These are phyloP conservation scores for Drosophila grimshawi DNA, from an alignment of 1,140 invertebrate genomes.

Conservation along the genomic window DNA sequence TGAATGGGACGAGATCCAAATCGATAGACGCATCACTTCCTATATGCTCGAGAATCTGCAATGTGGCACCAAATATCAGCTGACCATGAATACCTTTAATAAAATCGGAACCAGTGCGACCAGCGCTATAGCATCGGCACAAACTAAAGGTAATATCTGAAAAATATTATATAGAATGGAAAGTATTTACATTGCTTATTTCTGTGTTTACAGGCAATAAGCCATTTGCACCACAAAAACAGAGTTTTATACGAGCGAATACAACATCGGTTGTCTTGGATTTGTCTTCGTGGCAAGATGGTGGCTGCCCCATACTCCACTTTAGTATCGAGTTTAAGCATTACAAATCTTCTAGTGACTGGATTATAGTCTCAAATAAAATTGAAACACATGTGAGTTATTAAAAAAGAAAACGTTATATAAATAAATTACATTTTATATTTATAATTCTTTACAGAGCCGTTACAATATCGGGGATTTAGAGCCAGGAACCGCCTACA, in stretches of 20 bases:
- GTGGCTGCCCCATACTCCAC: slow-evolving; percentile 88
- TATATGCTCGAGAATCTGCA: slow-evolving; percentile 87
- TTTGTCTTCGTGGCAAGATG: slow-evolving; percentile 88
- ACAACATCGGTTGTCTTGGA: slow-evolving; percentile 87
- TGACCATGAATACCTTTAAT: slow-evolving; percentile 89
- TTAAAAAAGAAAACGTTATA: neutral
- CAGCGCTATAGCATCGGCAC: slow-evolving; percentile 86
- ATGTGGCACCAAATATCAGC: slow-evolving; percentile 90
- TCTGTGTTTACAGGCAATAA: slow-evolving; percentile 84
- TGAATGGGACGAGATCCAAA: slow-evolving; percentile 87
- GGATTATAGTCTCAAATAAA: slow-evolving; percentile 86
- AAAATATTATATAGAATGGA: neutral
- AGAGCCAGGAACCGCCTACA: slow-evolving; percentile 88
- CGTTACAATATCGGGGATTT: slow-evolving; percentile 87
- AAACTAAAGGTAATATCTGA: slow-evolving; percentile 85
- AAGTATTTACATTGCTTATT: slow-evolving; percentile 45
- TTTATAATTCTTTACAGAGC: slow-evolving; percentile 47
- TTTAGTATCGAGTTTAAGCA: slow-evolving; percentile 88
- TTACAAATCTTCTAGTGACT: slow-evolving; percentile 84
- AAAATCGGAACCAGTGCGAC: slow-evolving; percentile 89
- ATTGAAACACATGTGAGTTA: slow-evolving; percentile 84
- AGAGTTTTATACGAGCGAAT: slow-evolving; percentile 86
- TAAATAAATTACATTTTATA: neutral
- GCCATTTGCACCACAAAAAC: slow-evolving; percentile 85
- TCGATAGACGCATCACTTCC: slow-evolving; percentile 87